Conservation (phyloP, 2,797 vertebrate species). For the Squalus acanthias region DNA sequence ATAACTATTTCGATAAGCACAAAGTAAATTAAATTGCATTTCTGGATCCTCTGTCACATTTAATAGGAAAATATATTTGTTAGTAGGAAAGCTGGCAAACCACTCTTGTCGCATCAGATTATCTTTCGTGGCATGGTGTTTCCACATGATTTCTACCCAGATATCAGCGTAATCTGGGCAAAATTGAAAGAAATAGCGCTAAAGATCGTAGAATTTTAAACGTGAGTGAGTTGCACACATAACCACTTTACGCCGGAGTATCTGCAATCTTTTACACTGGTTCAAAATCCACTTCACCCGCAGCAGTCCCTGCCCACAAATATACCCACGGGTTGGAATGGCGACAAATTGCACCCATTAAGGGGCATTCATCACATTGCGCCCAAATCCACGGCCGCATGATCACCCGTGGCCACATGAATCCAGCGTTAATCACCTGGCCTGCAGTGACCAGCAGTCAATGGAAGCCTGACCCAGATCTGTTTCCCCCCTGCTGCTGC, state of each 20-base stretch:
- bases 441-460: not conserved
- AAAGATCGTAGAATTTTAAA: not conserved
- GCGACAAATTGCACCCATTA: not conserved
- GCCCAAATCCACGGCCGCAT: not conserved
- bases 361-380: not conserved
- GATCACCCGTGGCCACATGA: not conserved
- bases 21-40: slow-evolving; percentile 21
- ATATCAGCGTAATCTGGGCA: not conserved
- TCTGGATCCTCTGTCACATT: slow-evolving; percentile 22
- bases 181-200: not conserved
- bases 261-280: not conserved
- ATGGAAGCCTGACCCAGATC: not conserved
- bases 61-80: slow-evolving; percentile 21
- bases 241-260: not conserved
- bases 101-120: not conserved
- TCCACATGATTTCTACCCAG: not conserved
- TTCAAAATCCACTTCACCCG: not conserved
- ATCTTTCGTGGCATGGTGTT: not conserved
- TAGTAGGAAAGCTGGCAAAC: not conserved
- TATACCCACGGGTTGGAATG: not conserved
- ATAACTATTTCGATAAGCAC: not conserved
- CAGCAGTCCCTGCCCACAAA: not conserved
- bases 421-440: not conserved
- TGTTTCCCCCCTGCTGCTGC: not conserved
- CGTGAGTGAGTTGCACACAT: not conserved